Evolutionary conservation across 2,113 vertebrate genomes (phyloP).

Genomic region (Neodon shergylaensis): DNA sequence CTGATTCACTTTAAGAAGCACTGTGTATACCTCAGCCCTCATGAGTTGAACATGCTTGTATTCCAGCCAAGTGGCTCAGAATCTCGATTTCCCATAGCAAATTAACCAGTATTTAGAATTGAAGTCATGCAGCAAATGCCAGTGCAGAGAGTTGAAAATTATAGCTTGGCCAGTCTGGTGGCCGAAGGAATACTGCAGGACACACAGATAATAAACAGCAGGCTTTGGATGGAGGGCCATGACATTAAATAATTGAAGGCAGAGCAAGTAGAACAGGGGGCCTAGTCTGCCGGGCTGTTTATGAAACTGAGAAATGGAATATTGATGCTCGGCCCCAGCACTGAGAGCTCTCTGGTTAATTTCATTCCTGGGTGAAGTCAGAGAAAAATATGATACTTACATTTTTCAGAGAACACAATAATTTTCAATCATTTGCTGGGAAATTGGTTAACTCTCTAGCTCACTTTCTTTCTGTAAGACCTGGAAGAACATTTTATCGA

Average conservation of each 20-base stretch:
- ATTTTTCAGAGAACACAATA: slow-evolving; percentile 72
- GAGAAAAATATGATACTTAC: slow-evolving; percentile 73
- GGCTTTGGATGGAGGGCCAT: slow-evolving; percentile 44
- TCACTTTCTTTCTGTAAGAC: slow-evolving; percentile 52
- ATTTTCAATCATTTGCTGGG: slow-evolving; percentile 63
- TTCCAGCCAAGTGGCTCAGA: background rate
- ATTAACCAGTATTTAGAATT: slow-evolving; percentile 28
- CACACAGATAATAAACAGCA: slow-evolving; percentile 53
- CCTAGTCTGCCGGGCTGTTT: slow-evolving; percentile 80
- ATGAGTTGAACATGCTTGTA: slow-evolving; percentile 1
- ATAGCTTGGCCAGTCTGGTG: slow-evolving; percentile 32
- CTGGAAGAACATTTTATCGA: slow-evolving; percentile 46
- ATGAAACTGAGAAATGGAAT: slow-evolving; percentile 81
- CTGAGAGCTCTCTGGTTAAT: slow-evolving; percentile 81
- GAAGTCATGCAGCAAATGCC: slow-evolving; percentile 42
- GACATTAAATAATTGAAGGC: slow-evolving; percentile 80
- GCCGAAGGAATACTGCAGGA: slow-evolving; percentile 53
- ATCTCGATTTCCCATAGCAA: background rate
- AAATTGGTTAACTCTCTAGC: slow-evolving; percentile 65
- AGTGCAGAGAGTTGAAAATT: slow-evolving; percentile 49
- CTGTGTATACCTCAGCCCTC: background rate
- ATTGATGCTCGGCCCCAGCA: slow-evolving; percentile 77
- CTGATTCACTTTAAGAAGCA: background rate
- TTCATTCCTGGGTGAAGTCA: slow-evolving; percentile 78
- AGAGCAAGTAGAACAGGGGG: slow-evolving; percentile 59